Evolutionary conservation across 2,797 vertebrate species (phyloP).

Genomic region (Poliocrania exsul): DNA sequence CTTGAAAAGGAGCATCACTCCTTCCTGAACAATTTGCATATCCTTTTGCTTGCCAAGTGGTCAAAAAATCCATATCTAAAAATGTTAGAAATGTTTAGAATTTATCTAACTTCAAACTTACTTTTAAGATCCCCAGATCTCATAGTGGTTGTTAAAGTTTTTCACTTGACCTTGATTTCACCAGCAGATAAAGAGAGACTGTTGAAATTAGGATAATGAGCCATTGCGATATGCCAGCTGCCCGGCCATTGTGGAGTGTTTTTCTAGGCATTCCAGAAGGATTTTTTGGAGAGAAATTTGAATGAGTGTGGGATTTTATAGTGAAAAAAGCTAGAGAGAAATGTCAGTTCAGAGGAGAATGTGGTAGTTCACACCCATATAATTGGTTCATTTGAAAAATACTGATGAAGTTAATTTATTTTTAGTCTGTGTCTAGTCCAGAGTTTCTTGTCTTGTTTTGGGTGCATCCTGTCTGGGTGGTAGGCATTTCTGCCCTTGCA

Average conservation of each 20-base stretch:
- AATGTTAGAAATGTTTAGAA: neutral
- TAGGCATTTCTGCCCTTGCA: neutral
- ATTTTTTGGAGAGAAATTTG: neutral
- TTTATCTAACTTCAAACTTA: neutral
- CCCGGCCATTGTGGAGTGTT: neutral
- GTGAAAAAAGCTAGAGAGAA: neutral
- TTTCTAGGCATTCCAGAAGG: neutral
- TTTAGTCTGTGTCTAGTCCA: neutral
- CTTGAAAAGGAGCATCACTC: neutral
- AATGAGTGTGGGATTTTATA: neutral
- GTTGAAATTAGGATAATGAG: neutral
- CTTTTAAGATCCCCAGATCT: neutral
- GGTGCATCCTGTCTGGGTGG: neutral
- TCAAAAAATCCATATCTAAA: neutral
- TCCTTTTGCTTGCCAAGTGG: neutral
- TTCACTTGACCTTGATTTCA: conserved; percentile 13
- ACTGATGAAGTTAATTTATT: neutral
- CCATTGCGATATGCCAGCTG: conserved; percentile 2
- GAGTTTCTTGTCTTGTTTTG: neutral
- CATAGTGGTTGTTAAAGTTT: neutral
- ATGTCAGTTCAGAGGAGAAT: neutral
- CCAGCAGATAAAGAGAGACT: neutral
- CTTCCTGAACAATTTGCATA: neutral
- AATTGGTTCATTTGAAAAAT: neutral
- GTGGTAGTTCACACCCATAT: neutral